These are phyloP conservation scores for Aphidius ervi DNA, from an alignment of 1,140 invertebrate genomes.

Conservation along the genomic window DNA sequence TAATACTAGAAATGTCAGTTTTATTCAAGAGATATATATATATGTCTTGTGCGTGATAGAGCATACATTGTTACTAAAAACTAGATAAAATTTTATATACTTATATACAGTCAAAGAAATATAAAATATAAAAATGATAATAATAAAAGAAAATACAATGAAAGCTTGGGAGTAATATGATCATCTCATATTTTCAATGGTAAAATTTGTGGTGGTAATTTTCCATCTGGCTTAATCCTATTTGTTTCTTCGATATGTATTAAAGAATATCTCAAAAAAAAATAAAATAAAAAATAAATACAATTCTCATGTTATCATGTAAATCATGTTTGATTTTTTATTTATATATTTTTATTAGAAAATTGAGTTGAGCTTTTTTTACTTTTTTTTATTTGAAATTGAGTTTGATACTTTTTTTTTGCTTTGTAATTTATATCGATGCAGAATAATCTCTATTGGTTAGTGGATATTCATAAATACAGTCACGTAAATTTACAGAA, in stretches of 20 bases:
- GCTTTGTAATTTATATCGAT: too few relatives aligned
- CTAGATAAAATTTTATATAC: slow-evolving; percentile 16
- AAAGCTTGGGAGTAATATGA: too few relatives aligned
- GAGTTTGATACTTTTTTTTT: too few relatives aligned
- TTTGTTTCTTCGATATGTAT: slow-evolving; percentile 2
- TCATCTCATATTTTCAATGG: slow-evolving; percentile 30
- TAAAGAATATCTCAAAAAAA: too few relatives aligned
- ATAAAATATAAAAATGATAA: slow-evolving; percentile 24
- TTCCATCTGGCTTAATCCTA: slow-evolving; percentile 34
- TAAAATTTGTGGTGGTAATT: slow-evolving; percentile 34
- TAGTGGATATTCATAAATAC: neutral
- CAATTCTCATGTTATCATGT: too few relatives aligned
- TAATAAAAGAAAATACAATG: slow-evolving; percentile 25
- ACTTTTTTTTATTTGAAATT: too few relatives aligned
- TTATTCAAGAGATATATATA: slow-evolving; percentile 24
- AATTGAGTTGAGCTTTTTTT: too few relatives aligned
- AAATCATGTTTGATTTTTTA: too few relatives aligned
- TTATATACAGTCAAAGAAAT: slow-evolving; percentile 1
- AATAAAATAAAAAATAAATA: too few relatives aligned
- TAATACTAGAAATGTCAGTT: slow-evolving; percentile 9
- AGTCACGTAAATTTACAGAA: neutral
- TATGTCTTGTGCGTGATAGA: slow-evolving; percentile 28
- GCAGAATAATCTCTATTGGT: too few relatives aligned
- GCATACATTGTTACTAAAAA: slow-evolving; percentile 27
- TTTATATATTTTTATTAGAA: too few relatives aligned